Evolutionary conservation across 2,113 vertebrate genomes (phyloP).

Genomic region (Andinoacara biseriatus): DNA sequence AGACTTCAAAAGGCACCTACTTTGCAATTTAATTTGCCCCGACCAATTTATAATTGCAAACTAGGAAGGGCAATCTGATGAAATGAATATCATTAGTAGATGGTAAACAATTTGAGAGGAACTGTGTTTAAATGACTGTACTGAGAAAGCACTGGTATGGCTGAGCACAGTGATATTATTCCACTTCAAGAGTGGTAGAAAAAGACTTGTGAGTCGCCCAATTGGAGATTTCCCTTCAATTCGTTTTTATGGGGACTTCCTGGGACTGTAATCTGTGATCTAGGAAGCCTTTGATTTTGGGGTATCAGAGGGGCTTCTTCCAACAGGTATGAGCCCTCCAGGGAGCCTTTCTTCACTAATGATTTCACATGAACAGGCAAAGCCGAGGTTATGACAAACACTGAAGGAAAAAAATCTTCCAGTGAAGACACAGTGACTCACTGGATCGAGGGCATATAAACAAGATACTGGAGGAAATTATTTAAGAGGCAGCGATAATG

Average conservation of each 20-base stretch:
- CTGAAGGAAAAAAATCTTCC: constrained; percentile 25
- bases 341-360: constrained; percentile 41
- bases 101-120: constrained; percentile 45
- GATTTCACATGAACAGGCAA: constrained; percentile 55
- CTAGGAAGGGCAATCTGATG: constrained; percentile 27
- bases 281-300: constrained; percentile 39
- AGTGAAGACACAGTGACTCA: not conserved
- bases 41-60: constrained; percentile 52
- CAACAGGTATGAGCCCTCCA: constrained; percentile 38
- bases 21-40: constrained; percentile 49
- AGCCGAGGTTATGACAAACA: constrained; percentile 40
- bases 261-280: constrained; percentile 35
- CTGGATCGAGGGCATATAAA: constrained; percentile 3
- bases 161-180: not conserved
- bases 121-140: not conserved
- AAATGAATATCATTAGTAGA: constrained; percentile 37
- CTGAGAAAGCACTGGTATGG: not conserved
- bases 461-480: constrained; percentile 4
- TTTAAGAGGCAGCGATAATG: constrained; percentile 38
- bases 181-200: constrained; percentile 14
- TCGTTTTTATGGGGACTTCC: constrained; percentile 43
- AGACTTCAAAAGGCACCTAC: constrained; percentile 28
- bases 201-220: constrained; percentile 6
- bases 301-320: constrained; percentile 37
- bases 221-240: not conserved